phyloP scores from a whole-genome alignment of 2,113 vertebrate genomes.

The Gobius niger region DNA sequence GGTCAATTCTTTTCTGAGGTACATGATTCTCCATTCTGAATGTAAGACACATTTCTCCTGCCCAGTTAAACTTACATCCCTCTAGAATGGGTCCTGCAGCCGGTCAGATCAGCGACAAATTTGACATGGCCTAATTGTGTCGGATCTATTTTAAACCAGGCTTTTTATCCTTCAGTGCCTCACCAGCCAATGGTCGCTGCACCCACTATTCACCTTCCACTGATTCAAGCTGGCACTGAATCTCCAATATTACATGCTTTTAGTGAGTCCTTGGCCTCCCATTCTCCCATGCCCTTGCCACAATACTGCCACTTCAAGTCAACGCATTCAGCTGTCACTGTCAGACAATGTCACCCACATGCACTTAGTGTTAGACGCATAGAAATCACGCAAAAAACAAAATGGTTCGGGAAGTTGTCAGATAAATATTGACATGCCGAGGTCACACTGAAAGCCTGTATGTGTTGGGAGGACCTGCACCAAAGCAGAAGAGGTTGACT shows the following conservation, averaged over 20 bases:
- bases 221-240: conserved; percentile 60
- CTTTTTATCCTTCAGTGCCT: conserved; percentile 52
- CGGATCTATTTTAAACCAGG: conserved; percentile 64
- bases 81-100: conserved; percentile 34
- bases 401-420: conserved; percentile 51
- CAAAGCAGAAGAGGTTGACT: conserved; percentile 29
- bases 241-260: conserved; percentile 49
- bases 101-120: conserved; percentile 37
- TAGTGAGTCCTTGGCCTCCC: conserved; percentile 39
- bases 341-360: conserved; percentile 54
- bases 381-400: conserved; percentile 33
- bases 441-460: conserved; percentile 47
- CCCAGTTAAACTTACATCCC: conserved; percentile 33
- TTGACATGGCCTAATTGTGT: conserved; percentile 72
- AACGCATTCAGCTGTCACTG: conserved; percentile 35
- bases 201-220: conserved; percentile 54
- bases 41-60: conserved; percentile 16
- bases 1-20: not conserved
- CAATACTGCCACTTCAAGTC: conserved; percentile 39
- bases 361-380: conserved; percentile 38
- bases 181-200: conserved; percentile 62
- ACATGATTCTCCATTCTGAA: conserved; percentile 9
- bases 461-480: conserved; percentile 38
- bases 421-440: conserved; percentile 38
- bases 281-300: conserved; percentile 31